Conservation (phyloP, 2,888 invertebrate species). For the Lasioglossum marginatum region DNA sequence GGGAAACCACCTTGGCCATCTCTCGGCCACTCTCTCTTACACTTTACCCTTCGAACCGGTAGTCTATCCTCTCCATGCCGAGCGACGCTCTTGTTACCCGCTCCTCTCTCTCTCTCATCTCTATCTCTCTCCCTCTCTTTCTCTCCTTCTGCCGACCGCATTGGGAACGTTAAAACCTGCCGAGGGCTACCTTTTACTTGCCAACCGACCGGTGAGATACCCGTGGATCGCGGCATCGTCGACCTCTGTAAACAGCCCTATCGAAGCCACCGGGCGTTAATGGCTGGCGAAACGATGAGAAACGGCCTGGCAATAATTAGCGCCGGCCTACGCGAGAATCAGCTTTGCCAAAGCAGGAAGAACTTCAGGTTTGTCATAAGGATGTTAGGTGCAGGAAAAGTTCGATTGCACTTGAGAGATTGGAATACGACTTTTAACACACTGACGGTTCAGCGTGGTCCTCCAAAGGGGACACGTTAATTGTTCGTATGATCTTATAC, state of each 20-base stretch:
- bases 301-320: slow-evolving; percentile 15
- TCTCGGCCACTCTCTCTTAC: slow-evolving; percentile 59
- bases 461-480: no score
- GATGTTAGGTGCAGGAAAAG: no score
- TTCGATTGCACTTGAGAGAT: no score
- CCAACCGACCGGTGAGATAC: slow-evolving; percentile 26
- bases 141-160: slow-evolving; percentile 47
- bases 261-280: slow-evolving; percentile 6
- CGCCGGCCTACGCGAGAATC: not conserved
- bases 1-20: slow-evolving; percentile 71
- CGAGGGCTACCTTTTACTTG: slow-evolving; percentile 62
- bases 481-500: no score
- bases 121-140: not conserved
- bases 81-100: slow-evolving; percentile 35
- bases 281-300: not conserved
- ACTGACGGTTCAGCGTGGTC: no score
- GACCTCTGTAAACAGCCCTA: not conserved
- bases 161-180: slow-evolving; percentile 67
- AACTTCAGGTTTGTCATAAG: not conserved
- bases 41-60: slow-evolving; percentile 43
- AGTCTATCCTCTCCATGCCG: slow-evolving; percentile 38
- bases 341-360: not conserved
- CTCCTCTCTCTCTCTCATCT: slow-evolving; percentile 12
- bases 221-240: slow-evolving; percentile 34
- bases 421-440: no score